Evolutionary conservation across 2,888 invertebrate species (phyloP), one percentile per base, ranked within the genome.

Genomic region (Chrysopilus asiliformis): DNA sequence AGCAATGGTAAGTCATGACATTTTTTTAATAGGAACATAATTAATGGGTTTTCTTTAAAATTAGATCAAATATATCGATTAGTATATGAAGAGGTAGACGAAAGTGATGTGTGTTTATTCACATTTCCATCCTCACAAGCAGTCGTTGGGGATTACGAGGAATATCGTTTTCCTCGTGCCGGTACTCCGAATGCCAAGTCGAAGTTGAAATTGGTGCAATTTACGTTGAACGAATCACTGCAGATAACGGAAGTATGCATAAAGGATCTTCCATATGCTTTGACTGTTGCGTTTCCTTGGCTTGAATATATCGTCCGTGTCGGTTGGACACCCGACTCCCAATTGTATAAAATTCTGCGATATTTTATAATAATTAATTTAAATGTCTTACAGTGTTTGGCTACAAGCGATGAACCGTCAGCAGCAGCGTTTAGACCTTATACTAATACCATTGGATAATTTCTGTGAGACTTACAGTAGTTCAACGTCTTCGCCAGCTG

Each of bases 261-360:
- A 64, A 71, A 79, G 50, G 83, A 84, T 48, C 64, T 89, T 44
- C 71, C 76, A 31, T 79, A 79, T 52, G 76, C 84, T 1, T 60
- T 90, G n/a, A 71, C 76, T 31, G 75, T 78, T 36, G 71, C 85
- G 41, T 91, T 91, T 57, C 85, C 90, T 0, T 89, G 89, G 85
- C 77, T 85, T 67, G 97, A 98, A 56, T 98, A 98, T 63, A 70
- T 98, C 45, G 87, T 93, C 1, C 67, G 97, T 46, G 87, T 85
- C 10, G 95, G 94, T 1, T 98, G 97, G 95, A 87, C 87, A 0
- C 85, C 89, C 0, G 83, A 89, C 56, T 84, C 87, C 18, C 74
- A 81, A 52, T 80, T 75, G 93, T 93, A 33, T 29, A 30, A 36
- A 10, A 27, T 25, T 19, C 13, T 29, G 25, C 19, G n/a, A 10